Conservation (phyloP, 92 coral and sea anemone genomes). For the Bergia sp. region DNA sequence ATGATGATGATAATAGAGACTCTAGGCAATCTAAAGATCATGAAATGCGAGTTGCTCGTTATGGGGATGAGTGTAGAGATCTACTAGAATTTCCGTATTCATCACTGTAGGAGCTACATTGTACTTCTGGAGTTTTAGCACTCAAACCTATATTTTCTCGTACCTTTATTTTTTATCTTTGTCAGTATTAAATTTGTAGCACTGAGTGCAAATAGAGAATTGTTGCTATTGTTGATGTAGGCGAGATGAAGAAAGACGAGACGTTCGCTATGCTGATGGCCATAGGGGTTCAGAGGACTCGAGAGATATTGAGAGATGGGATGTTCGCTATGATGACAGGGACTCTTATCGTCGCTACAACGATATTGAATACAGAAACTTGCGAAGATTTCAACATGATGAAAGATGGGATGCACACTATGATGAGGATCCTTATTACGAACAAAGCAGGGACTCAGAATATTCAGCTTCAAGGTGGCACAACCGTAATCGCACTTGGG, state of each 20-base stretch:
- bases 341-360: neutral
- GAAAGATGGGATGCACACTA: neutral
- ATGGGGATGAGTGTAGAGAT: neutral
- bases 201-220: too few species aligned
- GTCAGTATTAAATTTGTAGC: too few species aligned
- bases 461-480: slow-evolving; percentile 27
- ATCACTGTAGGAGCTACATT: neutral
- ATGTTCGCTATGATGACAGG: neutral
- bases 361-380: neutral
- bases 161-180: too few species aligned
- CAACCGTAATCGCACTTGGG: slow-evolving; percentile 11
- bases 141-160: too few species aligned
- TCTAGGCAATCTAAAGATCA: neutral
- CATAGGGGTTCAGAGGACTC: neutral
- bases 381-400: neutral
- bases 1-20: too few species aligned
- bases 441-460: neutral
- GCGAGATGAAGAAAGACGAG: neutral
- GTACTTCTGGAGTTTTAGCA: too few species aligned
- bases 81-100: neutral
- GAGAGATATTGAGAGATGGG: neutral
- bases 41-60: neutral
- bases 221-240: too few species aligned
- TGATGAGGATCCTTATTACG: neutral
- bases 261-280: neutral